These are phyloP conservation scores for Pteromalus puparum DNA, from an alignment of 1,140 invertebrate species.

Conservation along the genomic window DNA sequence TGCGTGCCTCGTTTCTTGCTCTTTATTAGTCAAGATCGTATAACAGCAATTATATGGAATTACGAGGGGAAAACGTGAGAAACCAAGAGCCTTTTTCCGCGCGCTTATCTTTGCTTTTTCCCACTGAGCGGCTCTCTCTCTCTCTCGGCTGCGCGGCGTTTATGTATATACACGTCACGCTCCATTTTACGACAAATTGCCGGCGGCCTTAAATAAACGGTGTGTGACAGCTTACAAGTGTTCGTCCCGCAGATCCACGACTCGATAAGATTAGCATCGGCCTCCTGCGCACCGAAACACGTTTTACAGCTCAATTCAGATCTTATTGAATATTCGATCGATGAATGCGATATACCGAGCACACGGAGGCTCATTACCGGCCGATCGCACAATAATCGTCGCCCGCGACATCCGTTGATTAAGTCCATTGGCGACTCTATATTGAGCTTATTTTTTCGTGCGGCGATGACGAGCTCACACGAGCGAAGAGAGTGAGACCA, in stretches of 20 bases:
- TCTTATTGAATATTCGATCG: background rate
- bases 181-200: conserved; percentile 28
- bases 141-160: background rate
- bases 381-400: no score
- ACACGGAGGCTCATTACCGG: no score
- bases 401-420: background rate
- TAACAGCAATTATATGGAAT: conserved; percentile 65
- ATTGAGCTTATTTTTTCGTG: background rate
- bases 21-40: conserved; percentile 64
- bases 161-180: background rate
- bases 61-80: conserved; percentile 56
- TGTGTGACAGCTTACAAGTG: background rate
- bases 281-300: background rate
- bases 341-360: no score
- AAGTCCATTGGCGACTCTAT: background rate
- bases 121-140: background rate
- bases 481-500: background rate
- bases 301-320: background rate
- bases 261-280: background rate
- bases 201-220: background rate
- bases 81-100: conserved; percentile 13
- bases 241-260: background rate
- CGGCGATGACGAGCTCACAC: background rate
- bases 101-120: conserved; percentile 19
- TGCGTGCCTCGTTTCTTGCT: conserved; percentile 57